Conservation (phyloP, 92 coral and sea anemone genomes). For the Epizoanthus rinbou region DNA sequence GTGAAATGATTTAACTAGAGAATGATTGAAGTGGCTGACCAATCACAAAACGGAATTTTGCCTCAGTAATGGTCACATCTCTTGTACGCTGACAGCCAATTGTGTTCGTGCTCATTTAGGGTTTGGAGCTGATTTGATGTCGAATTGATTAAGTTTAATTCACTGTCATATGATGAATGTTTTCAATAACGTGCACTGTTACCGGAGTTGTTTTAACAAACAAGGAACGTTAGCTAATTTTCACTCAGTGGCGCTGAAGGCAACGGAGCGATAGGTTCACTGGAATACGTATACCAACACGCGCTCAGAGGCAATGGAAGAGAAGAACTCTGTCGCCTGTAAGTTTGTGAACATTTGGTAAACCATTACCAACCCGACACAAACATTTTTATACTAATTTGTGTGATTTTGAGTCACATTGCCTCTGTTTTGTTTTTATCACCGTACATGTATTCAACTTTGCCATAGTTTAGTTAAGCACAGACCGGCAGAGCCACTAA, state of each 20-base stretch:
- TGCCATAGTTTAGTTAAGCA: constrained; percentile 28
- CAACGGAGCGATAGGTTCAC: constrained; percentile 31
- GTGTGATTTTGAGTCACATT: constrained; percentile 15
- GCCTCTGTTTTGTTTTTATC: constrained; percentile 29
- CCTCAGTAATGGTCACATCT: constrained; percentile 80
- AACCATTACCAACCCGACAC: constrained; percentile 37
- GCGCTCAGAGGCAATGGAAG: constrained; percentile 31
- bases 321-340: constrained; percentile 34
- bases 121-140: constrained; percentile 97
- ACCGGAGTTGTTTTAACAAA: constrained; percentile 84
- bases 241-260: constrained; percentile 66
- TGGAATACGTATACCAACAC: constrained; percentile 19
- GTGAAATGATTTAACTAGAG: constrained; percentile 72
- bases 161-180: constrained; percentile 94
- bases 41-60: constrained; percentile 62
- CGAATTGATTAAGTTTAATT: constrained; percentile 90
- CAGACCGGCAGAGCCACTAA: neutral
- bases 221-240: constrained; percentile 74
- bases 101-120: constrained; percentile 88
- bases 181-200: constrained; percentile 86
- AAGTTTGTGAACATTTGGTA: constrained; percentile 25
- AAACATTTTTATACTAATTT: constrained; percentile 31
- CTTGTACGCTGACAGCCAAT: constrained; percentile 91
- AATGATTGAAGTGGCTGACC: constrained; percentile 68
- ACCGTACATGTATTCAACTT: constrained; percentile 15